Conservation (phyloP, 2,113 vertebrate species). For the Glareola pratincola region DNA sequence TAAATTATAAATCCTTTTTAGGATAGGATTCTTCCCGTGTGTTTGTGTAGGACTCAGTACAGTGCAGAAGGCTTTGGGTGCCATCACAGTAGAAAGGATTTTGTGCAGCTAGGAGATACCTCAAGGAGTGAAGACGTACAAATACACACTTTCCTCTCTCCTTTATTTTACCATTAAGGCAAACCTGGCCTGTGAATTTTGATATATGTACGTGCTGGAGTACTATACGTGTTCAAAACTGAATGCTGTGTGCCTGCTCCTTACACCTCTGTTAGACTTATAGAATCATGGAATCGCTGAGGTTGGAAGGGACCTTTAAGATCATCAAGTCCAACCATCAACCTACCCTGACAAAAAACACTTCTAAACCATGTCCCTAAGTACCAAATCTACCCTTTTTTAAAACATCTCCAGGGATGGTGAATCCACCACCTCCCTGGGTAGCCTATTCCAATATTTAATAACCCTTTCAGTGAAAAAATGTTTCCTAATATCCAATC, state of each 20-base stretch:
- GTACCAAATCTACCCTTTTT: too few relatives aligned
- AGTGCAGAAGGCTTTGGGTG: not conserved
- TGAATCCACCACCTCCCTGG: too few relatives aligned
- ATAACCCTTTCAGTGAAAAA: too few relatives aligned
- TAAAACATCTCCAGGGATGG: too few relatives aligned
- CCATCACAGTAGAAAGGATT: not conserved
- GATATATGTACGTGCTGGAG: not conserved
- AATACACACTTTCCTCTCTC: not conserved
- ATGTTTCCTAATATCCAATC: too few relatives aligned
- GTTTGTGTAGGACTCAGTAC: not conserved
- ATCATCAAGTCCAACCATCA: too few relatives aligned
- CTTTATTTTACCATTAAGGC: not conserved
- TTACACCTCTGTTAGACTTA: not conserved
- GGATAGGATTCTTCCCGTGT: not conserved
- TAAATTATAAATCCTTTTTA: not conserved
- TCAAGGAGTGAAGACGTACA: accelerated
- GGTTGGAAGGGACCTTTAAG: too few relatives aligned
- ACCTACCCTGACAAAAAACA: too few relatives aligned
- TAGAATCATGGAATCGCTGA: too few relatives aligned
- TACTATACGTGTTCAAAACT: not conserved
- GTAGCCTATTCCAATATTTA: too few relatives aligned
- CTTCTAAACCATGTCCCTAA: too few relatives aligned
- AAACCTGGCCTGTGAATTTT: not conserved
- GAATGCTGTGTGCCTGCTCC: not conserved
- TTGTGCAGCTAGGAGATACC: not conserved